Conservation (phyloP, 2,888 invertebrate species). For the Eupithecia abbreviata region DNA sequence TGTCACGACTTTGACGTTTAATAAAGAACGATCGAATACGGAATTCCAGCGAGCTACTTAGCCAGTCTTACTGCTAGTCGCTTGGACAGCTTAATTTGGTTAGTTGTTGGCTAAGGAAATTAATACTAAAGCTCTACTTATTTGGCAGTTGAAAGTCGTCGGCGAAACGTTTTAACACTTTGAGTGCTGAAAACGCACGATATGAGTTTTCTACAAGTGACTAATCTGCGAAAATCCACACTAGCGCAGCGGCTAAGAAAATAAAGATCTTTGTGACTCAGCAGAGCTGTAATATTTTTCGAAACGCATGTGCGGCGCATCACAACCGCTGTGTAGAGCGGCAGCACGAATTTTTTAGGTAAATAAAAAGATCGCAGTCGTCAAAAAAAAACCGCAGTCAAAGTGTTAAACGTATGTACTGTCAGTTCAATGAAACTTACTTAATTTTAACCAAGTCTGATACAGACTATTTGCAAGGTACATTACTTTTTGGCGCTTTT, state of each 20-base stretch:
- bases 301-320: no score
- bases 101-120: conserved; percentile 15
- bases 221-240: no score
- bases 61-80: conserved; percentile 31
- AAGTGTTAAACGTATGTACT: neutral
- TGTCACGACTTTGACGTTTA: conserved; percentile 59
- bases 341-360: no score
- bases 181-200: no score
- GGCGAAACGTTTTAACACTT: neutral
- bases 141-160: conserved; percentile 5
- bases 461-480: neutral
- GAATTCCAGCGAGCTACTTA: conserved; percentile 41
- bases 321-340: no score
- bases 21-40: conserved; percentile 49
- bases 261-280: no score
- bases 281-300: no score
- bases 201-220: no score
- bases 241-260: no score
- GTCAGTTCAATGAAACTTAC: neutral
- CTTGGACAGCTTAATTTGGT: conserved; percentile 25
- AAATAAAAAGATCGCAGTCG: no score
- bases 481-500: neutral
- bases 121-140: conserved; percentile 12
- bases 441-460: neutral
- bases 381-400: no score